Percentiles rank a stretch among this genome's conserved stretches.
Conservation (phyloP, 2,888 invertebrate genomes). For the Lasioglossum malachurum region DNA sequence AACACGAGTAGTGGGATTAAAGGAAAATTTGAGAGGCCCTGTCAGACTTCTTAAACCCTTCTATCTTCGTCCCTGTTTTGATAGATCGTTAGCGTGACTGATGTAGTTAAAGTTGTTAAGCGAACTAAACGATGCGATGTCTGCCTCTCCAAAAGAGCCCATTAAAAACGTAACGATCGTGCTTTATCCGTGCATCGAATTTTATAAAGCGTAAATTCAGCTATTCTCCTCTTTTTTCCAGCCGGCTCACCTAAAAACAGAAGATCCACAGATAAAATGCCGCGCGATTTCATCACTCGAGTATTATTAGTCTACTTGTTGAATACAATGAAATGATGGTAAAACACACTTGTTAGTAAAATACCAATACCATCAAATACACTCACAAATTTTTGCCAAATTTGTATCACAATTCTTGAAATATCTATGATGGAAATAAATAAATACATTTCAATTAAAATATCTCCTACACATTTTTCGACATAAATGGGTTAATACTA, state of each 20-base stretch:
- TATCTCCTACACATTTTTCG: background rate
- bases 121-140: background rate
- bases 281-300: background rate
- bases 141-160: background rate
- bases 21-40: conserved; percentile 12
- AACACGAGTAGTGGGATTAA: conserved; percentile 13
- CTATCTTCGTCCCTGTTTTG: background rate
- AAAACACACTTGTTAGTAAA: background rate
- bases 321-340: background rate
- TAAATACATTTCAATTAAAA: background rate
- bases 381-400: background rate
- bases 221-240: background rate
- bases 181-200: background rate
- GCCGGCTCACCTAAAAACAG: background rate
- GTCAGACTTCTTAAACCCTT: conserved; percentile 12
- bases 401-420: background rate
- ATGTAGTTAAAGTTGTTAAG: background rate
- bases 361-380: background rate
- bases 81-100: conserved; percentile 8
- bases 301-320: background rate
- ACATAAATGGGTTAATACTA: no score
- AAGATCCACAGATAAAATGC: background rate
- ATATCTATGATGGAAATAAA: background rate
- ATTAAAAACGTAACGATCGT: background rate
- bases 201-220: background rate